Evolutionary conservation across 2,113 vertebrate genomes (phyloP), one percentile per base, ranked within the genome.

Genomic region (Colistium nudipinnis): DNA sequence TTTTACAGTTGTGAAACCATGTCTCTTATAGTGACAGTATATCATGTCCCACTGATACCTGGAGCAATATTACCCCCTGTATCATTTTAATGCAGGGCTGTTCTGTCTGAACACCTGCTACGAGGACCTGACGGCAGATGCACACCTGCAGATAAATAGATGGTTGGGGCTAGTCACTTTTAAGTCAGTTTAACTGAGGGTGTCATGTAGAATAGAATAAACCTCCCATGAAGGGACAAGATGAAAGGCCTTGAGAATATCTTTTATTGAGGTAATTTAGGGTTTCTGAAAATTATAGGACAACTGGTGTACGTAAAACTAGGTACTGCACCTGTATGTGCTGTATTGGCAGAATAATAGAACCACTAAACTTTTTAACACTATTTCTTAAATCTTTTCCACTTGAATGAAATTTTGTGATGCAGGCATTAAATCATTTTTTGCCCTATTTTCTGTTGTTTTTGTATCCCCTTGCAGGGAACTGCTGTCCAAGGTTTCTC

Each of bases 201-300:
- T 3, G 4, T 70, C 35, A 49, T 38, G 33, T 59, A 53, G 67
- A 74, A 69, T 17, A 31, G 7, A 30, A 44, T 39, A 70, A 74
- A 74, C 71, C 61, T 61, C 70, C 57, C 56, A 53, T 19, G 8
- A 8, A 41, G 63, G 22, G 4, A 2, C 17, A 63, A 75, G 59
- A 84, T 83, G 6, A 71, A 48, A 70, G 38, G 54, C 55, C 39
- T 43, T 56, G 67, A 80, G 27, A 81, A 79, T 56, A 62, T 64
- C 61, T 81, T n/a, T 68, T 20, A 39, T 39, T 60, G 54, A 62
- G 14, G 25, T 82, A 83, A 87, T 75, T 85, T 55, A 44, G 55
- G 65, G 75, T 83, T 74, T 72, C 31, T 38, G 7, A 27, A 31
- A 35, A 82, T 81, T 74, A 81, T 31, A 88, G 72, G 80, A 85